A percentile compares a stretch with the other conserved stretches of the same genome.
Conservation (phyloP, 1,140 invertebrate genomes). For the Brachystomella parvula region DNA sequence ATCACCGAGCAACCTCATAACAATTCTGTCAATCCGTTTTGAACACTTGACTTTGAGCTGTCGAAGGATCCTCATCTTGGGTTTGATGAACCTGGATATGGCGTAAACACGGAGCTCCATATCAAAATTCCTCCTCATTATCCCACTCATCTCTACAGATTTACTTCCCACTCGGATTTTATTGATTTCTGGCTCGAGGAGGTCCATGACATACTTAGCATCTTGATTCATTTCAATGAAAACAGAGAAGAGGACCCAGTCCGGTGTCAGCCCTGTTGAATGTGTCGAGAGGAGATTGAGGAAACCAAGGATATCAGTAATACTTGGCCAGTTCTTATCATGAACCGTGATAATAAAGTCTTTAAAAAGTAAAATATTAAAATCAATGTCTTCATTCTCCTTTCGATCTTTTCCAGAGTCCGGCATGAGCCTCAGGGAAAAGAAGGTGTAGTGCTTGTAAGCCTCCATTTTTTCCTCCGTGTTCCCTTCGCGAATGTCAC, state of each 20-base stretch:
- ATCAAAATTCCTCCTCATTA: slow-evolving; percentile 9
- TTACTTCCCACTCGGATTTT: neutral
- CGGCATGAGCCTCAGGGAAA: neutral
- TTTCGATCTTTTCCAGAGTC: slow-evolving; percentile 1
- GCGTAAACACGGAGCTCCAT: slow-evolving; percentile 14
- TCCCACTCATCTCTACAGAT: slow-evolving; percentile 4
- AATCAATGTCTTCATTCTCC: slow-evolving; percentile 11
- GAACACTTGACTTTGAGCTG: slow-evolving; percentile 13
- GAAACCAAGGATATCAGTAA: slow-evolving; percentile 18
- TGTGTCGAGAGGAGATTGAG: slow-evolving; percentile 10
- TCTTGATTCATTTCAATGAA: slow-evolving; percentile 20
- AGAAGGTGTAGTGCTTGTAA: slow-evolving; percentile 20
- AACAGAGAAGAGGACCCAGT: slow-evolving; percentile 19
- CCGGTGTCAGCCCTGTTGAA: slow-evolving; percentile 8
- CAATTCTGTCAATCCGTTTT: slow-evolving; percentile 8
- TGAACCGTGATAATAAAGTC: slow-evolving; percentile 16
- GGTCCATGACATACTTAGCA: slow-evolving; percentile 13
- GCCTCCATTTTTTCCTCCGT: slow-evolving; percentile 18
- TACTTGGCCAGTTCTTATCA: slow-evolving; percentile 11
- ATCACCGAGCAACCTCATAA: neutral
- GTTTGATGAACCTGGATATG: slow-evolving; percentile 14
- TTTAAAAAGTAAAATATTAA: slow-evolving; percentile 20
- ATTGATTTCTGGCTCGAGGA: slow-evolving; percentile 9
- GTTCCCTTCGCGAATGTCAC: slow-evolving; percentile 14
- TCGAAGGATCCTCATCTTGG: slow-evolving; percentile 13